Evolutionary conservation across 1,140 invertebrate species (phyloP), one percentile per base, ranked within the genome.

Genomic region (Tachypleus tridentatus): DNA sequence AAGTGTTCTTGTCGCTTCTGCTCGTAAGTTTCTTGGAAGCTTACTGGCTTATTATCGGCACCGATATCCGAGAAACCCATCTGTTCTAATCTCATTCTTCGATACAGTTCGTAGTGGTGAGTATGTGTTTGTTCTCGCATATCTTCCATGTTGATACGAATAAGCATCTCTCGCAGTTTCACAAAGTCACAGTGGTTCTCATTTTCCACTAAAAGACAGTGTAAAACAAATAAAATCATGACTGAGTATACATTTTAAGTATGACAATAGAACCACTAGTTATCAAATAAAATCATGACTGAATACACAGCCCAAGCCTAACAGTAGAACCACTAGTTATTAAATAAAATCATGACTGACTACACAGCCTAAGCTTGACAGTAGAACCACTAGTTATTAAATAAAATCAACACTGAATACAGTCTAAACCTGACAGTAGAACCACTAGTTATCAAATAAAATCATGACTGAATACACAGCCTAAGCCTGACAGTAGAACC

Each of bases 141-240:
- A 77, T 99, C 95, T 80, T 99, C 95, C 93, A 99, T 98, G 76
- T 99, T 99, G 4, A 93, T 98, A 70, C 96, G 83, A 70, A 99
- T 93, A 62, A 99, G 76, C 91, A 98, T 98, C 80, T 99, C 97
- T 52, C 97, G 84, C 10, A 99, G 81, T 79, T 98, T 97, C 5
- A 98, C 92, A 80, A 99, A 99, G 80, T 99, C 97, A 77, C 97
- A 99, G 79, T 99, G 97, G 10, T 87, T 86, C 80, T 99, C 96
- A 79, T 98, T 99, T 80, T 99, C 97, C 66, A 99, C 63, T 67
- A n/a, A 52, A 63, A 63, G 47, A 49, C n/a, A 1, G 53, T 29
- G 29, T 29, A 29, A 29, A 29, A 29, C 29, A 29, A 29, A 29
- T 29, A 29, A 29, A 11, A 48, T 3, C 53, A 54, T n/a, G n/a